Conservation (phyloP, 2,888 invertebrate species). For the Morpho deidamia region DNA sequence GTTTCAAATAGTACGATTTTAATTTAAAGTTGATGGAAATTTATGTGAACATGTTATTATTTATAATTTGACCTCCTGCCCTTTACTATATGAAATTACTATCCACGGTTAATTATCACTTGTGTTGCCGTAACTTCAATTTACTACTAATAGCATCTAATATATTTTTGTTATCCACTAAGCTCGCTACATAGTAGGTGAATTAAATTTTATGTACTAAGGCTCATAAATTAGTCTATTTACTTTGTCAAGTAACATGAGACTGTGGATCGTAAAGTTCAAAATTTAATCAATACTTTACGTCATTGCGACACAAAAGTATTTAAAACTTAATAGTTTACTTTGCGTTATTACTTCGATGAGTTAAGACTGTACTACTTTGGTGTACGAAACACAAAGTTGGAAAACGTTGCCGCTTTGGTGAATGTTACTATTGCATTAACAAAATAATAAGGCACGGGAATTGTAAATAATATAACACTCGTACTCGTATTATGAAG, state of each 20-base stretch:
- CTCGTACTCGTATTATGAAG: too few relatives aligned
- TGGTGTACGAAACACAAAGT: constrained; percentile 1
- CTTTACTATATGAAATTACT: constrained; percentile 23
- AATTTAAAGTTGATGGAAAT: too few relatives aligned
- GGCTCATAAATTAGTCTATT: constrained; percentile 37
- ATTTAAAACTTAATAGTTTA: constrained; percentile 35
- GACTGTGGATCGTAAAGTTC: constrained; percentile 39
- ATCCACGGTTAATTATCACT: constrained; percentile 22
- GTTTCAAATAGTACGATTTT: too few relatives aligned
- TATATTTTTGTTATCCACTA: constrained; percentile 18
- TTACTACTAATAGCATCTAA: constrained; percentile 17
- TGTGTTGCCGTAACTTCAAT: constrained; percentile 20
- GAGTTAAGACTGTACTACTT: constrained; percentile 2
- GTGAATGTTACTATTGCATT: too few relatives aligned
- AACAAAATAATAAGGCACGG: too few relatives aligned
- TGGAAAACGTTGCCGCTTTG: too few relatives aligned
- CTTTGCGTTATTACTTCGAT: constrained; percentile 6
- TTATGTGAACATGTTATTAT: constrained; percentile 17
- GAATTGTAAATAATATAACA: too few relatives aligned
- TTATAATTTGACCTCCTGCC: constrained; percentile 23
- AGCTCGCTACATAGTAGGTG: constrained; percentile 18
- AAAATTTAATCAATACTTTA: constrained; percentile 47
- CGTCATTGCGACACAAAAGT: constrained; percentile 39
- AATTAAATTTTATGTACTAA: constrained; percentile 18
- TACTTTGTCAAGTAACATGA: constrained; percentile 29